Percentiles rank a stretch among this genome's conserved stretches.
Conservation (phyloP, 2,797 vertebrate genomes). For the Ammospiza maritima region DNA sequence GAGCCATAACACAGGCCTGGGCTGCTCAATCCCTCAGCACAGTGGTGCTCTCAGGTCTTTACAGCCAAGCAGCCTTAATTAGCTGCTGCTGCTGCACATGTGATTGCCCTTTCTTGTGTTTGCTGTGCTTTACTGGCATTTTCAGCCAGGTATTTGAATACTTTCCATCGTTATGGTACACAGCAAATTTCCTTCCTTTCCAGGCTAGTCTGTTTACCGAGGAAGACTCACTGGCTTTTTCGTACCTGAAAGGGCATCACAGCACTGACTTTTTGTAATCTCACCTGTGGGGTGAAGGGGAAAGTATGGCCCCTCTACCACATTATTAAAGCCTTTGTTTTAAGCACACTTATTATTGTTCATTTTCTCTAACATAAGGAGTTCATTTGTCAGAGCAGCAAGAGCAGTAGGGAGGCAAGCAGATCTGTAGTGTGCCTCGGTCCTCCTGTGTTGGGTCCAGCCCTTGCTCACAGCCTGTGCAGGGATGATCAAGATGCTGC, state of each 20-base stretch:
- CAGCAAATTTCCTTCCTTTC: not conserved
- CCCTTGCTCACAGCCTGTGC: not conserved
- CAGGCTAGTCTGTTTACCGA: not conserved
- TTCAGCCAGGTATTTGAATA: not conserved
- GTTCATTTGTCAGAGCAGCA: not conserved
- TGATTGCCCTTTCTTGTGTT: not conserved
- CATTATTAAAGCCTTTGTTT: not conserved
- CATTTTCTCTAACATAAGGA: not conserved
- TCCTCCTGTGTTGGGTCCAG: not conserved
- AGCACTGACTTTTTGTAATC: not conserved
- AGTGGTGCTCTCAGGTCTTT: not conserved
- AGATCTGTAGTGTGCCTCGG: not conserved
- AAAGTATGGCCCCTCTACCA: not conserved
- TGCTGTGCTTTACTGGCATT: not conserved
- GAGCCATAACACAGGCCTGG: fast-evolving
- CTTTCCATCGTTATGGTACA: not conserved
- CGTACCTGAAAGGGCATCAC: not conserved
- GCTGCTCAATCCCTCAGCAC: not conserved
- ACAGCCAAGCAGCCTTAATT: not conserved
- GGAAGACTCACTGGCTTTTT: not conserved
- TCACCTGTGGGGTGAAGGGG: not conserved
- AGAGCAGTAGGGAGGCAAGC: not conserved
- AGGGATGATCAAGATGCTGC: not conserved
- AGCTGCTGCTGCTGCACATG: not conserved
- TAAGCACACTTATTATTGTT: not conserved